These are phyloP conservation scores for Lasiurus borealis DNA, from an alignment of 2,113 vertebrate genomes.

Conservation along the genomic window DNA sequence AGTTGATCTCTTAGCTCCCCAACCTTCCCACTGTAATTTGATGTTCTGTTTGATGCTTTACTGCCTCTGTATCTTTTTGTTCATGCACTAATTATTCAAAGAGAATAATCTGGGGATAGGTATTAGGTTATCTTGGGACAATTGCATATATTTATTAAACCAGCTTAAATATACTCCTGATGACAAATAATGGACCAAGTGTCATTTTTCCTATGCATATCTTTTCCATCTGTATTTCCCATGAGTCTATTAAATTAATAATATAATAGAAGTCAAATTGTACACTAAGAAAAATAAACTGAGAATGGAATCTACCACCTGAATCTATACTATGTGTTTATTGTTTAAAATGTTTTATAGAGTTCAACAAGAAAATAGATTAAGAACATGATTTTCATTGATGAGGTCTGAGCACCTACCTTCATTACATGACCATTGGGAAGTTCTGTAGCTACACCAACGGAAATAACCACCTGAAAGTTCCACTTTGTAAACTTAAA, in stretches of 20 bases:
- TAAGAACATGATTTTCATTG: not conserved
- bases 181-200: not conserved
- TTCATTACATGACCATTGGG: not conserved
- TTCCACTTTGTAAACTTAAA: not conserved
- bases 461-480: not conserved
- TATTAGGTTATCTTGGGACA: not conserved
- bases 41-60: no score
- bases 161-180: not conserved
- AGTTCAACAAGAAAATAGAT: not conserved
- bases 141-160: not conserved
- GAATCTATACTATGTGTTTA: not conserved
- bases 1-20: no score
- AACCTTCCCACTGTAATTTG: no score
- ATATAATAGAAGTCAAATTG: not conserved
- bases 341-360: constrained; percentile 16
- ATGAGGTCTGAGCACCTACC: not conserved
- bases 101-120: not conserved
- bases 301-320: not conserved
- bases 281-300: not conserved
- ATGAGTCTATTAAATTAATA: not conserved
- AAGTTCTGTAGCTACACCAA: not conserved
- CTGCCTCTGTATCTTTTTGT: not conserved
- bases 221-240: not conserved
- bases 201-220: not conserved
- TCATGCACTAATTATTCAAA: constrained; percentile 25